Evolutionary conservation across 2,888 invertebrate species (phyloP), one percentile per base, ranked within the genome.

Genomic region (Leucania comma): DNA sequence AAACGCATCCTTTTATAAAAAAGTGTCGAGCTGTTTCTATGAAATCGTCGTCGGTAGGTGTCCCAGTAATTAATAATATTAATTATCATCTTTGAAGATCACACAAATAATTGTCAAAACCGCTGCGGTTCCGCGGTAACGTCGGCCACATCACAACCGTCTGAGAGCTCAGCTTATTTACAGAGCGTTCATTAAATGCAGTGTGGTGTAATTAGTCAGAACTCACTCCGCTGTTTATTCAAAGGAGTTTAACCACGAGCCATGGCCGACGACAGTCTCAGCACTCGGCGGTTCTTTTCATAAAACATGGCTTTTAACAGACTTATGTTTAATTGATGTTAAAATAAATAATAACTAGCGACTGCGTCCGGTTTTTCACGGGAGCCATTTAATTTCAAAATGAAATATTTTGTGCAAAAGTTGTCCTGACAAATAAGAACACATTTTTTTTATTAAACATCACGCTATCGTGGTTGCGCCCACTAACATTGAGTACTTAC

Each of bases 171-270:
- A 14, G 24, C 38, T 58, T 68, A 58, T 68, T 58, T 51, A 22
- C 2, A 48, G 22, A 42, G 58, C 58, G 24, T 46, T 62, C 50
- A 76, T 66, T 77, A 66, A 77, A 59, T 62, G 56, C 57, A 62
- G 50, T 77, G 65, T 54, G n/a, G 48, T 42, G 24, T 72, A 72
- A 66, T 77, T 72, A 77, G 62, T 63, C 46, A 48, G 35, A 59
- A 77, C 46, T 77, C 72, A 72, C 32, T 72, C 42, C 48, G 42
- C 56, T 57, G 38, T 59, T 53, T 54, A 67, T 68, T 72, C 67
- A 67, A 54, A 72, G 46, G 17, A 62, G 58, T 65, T 62, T 24
- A 66, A 72, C 66, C 35, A 32, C 67, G 22, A 70, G 42, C 35
- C 29, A 10, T n/a, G 20, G 62, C 38, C 29, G 48, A 24, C 22